These are phyloP conservation scores for Phyllotreta striolata DNA, from an alignment of 2,888 invertebrate species.

Conservation along the genomic window DNA sequence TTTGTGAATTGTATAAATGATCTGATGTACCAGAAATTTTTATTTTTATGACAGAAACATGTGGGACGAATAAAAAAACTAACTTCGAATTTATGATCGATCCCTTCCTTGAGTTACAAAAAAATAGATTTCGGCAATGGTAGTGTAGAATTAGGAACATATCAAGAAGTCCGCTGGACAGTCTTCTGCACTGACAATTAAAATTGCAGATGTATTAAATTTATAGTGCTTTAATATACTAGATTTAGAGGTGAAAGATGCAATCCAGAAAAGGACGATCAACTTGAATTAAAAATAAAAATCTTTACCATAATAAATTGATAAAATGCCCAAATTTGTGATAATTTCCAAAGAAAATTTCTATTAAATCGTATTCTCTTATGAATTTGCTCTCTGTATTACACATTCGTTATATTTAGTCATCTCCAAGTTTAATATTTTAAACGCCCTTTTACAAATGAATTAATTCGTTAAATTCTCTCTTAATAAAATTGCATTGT, in stretches of 20 bases:
- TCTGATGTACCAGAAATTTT: no score
- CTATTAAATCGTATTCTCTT: neutral
- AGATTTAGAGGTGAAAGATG: slow-evolving; percentile 36
- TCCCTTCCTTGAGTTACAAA: slow-evolving; percentile 16
- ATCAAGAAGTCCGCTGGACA: slow-evolving; percentile 56
- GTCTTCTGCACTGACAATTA: slow-evolving; percentile 56
- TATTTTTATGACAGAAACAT: no score
- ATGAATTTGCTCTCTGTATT: no score
- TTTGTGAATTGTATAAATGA: no score
- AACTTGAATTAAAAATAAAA: neutral
- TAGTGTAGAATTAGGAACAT: slow-evolving; percentile 58
- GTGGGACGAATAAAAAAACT: no score
- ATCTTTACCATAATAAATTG: neutral
- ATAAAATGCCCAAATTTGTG: neutral
- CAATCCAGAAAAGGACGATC: slow-evolving; percentile 11
- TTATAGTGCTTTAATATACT: slow-evolving; percentile 58
- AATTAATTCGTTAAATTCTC: no score
- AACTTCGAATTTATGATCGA: neutral
- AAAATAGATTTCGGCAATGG: slow-evolving; percentile 47
- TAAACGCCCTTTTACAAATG: no score
- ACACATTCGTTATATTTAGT: no score
- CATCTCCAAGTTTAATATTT: no score
- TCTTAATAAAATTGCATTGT: no score
- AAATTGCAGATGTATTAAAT: slow-evolving; percentile 60
- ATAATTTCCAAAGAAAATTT: slow-evolving; percentile 13